These are phyloP conservation scores for Chaunax sp. DNA, from an alignment of 2,797 vertebrate genomes.

Conservation along the genomic window DNA sequence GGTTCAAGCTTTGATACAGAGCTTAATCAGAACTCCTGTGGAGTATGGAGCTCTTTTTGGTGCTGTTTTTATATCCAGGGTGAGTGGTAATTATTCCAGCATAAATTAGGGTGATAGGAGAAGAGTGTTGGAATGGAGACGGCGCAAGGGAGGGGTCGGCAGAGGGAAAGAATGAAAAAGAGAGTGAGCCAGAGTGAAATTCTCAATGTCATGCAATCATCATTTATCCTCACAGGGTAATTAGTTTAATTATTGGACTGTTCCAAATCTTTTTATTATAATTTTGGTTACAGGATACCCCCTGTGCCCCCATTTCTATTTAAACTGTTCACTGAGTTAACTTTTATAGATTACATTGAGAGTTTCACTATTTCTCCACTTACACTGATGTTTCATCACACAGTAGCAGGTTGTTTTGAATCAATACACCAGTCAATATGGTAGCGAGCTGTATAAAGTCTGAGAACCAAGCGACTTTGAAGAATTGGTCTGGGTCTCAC, in stretches of 20 bases:
- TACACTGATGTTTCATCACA: conserved; percentile 72
- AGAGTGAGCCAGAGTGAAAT: conserved; percentile 63
- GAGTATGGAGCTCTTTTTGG: conserved; percentile 73
- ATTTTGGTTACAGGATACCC: conserved; percentile 79
- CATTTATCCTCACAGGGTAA: conserved; percentile 75
- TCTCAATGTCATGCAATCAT: conserved; percentile 77
- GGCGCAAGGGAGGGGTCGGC: conserved; percentile 57
- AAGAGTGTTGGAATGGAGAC: conserved; percentile 68
- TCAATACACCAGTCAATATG: conserved; percentile 71
- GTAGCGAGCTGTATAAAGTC: conserved; percentile 56
- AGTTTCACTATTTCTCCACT: conserved; percentile 66
- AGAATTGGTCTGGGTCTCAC: conserved; percentile 71
- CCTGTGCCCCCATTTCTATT: conserved; percentile 69
- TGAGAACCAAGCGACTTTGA: conserved; percentile 75
- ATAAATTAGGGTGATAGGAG: conserved; percentile 84
- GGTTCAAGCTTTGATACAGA: conserved; percentile 74
- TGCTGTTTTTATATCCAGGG: conserved; percentile 76
- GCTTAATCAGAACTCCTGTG: conserved; percentile 79
- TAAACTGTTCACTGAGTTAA: conserved; percentile 71
- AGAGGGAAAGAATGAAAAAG: conserved; percentile 49
- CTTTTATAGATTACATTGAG: conserved; percentile 63
- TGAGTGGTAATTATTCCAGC: conserved; percentile 83
- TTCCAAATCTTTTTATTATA: conserved; percentile 74
- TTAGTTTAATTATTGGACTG: conserved; percentile 81
- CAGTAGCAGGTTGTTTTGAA: conserved; percentile 60